These are phyloP conservation scores for Tupaia tana DNA, from an alignment of 2,113 vertebrate genomes.

Conservation along the genomic window DNA sequence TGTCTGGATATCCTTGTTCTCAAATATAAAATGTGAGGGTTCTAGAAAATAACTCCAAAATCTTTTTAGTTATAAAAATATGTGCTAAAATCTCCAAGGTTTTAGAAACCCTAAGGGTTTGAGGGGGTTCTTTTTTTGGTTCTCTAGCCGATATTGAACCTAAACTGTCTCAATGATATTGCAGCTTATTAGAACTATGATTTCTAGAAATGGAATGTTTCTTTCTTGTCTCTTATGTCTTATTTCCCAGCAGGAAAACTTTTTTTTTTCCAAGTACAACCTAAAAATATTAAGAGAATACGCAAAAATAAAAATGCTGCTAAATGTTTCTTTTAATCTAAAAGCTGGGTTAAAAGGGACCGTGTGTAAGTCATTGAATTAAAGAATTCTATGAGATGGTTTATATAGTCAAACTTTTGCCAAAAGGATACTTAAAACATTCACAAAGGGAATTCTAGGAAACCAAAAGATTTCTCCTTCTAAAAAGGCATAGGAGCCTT, in stretches of 20 bases:
- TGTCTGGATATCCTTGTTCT: background rate
- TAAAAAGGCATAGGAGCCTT: background rate
- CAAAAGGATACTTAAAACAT: slow-evolving; percentile 70
- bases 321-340: slow-evolving; percentile 21
- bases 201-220: slow-evolving; percentile 3
- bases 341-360: background rate
- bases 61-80: background rate
- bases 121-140: background rate
- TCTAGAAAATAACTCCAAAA: background rate
- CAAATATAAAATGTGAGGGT: background rate
- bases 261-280: background rate
- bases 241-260: background rate
- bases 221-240: background rate
- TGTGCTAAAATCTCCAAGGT: background rate
- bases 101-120: background rate
- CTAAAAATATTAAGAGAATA: background rate
- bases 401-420: slow-evolving; percentile 48
- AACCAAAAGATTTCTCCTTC: background rate
- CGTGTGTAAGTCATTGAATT: slow-evolving; percentile 10
- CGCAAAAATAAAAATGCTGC: background rate
- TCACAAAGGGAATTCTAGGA: slow-evolving; percentile 75
- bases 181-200: background rate
- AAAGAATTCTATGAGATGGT: slow-evolving; percentile 51
- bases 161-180: background rate
- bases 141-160: background rate